These are phyloP conservation scores for Eurytemora carolleeae DNA, from an alignment of 1,140 invertebrate species.

Conservation along the genomic window DNA sequence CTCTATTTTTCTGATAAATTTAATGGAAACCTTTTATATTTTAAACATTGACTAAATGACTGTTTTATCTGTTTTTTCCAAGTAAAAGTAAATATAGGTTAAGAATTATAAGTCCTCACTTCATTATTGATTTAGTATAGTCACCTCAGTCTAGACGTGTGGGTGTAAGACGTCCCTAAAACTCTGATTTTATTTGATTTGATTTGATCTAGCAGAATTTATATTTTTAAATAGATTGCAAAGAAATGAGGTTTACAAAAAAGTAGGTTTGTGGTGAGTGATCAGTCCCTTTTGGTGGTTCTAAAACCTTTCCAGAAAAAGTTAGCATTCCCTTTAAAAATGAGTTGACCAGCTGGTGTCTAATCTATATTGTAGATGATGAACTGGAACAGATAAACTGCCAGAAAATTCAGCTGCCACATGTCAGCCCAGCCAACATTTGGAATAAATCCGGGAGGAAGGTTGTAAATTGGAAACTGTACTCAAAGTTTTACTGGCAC, in stretches of 20 bases:
- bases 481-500: no score
- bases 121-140: no score
- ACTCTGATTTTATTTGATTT: no score
- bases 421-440: neutral
- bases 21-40: neutral
- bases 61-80: no score
- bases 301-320: neutral
- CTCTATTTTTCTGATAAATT: neutral
- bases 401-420: neutral
- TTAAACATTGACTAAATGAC: no score
- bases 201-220: neutral
- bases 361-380: neutral
- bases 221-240: neutral
- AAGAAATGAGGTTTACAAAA: no score
- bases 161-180: no score
- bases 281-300: neutral
- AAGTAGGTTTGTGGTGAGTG: no score
- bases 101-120: no score
- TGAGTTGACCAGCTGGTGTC: neutral
- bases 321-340: neutral
- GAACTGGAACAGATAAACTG: neutral
- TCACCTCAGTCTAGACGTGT: no score
- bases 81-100: neutral
- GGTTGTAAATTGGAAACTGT: no score
- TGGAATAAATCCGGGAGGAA: neutral